A percentile compares a stretch with the other conserved stretches of the same genome.
Conservation (phyloP, 2,113 vertebrate genomes). For the Strix uralensis region DNA sequence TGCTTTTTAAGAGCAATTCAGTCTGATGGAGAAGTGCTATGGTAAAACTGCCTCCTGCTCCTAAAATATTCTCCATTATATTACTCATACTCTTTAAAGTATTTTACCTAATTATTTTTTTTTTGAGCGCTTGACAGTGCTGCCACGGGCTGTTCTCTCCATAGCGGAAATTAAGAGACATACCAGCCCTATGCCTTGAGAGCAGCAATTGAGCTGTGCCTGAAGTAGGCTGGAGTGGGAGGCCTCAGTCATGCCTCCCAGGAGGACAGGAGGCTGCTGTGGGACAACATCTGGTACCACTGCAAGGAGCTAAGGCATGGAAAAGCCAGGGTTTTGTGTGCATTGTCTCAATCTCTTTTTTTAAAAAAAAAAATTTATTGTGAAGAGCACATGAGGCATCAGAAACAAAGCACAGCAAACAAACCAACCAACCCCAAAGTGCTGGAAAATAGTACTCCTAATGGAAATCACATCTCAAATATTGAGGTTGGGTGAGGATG, state of each 20-base stretch:
- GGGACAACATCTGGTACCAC: not conserved
- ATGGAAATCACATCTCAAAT: not conserved
- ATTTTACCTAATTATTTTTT: not conserved
- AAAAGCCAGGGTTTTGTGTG: not conserved
- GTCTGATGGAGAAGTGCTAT: not conserved
- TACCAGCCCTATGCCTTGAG: not conserved
- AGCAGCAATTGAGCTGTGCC: not conserved
- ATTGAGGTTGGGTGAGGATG: not conserved
- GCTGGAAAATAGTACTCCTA: not conserved
- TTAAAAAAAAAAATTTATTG: not conserved
- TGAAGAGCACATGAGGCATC: not conserved
- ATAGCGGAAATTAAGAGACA: not conserved
- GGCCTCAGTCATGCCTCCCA: accelerated
- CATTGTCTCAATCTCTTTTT: not conserved
- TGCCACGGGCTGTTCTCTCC: not conserved
- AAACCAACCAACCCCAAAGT: not conserved
- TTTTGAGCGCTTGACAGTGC: not conserved
- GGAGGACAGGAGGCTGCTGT: not conserved
- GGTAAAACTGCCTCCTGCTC: not conserved
- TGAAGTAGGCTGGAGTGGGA: not conserved
- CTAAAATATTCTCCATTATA: not conserved
- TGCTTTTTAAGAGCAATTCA: not conserved
- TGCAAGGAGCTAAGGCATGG: not conserved
- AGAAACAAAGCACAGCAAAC: not conserved
- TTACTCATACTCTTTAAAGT: not conserved